Base-by-base conservation (phyloP, 2,113 vertebrate genomes). In the Carlito syrichta region DNA sequence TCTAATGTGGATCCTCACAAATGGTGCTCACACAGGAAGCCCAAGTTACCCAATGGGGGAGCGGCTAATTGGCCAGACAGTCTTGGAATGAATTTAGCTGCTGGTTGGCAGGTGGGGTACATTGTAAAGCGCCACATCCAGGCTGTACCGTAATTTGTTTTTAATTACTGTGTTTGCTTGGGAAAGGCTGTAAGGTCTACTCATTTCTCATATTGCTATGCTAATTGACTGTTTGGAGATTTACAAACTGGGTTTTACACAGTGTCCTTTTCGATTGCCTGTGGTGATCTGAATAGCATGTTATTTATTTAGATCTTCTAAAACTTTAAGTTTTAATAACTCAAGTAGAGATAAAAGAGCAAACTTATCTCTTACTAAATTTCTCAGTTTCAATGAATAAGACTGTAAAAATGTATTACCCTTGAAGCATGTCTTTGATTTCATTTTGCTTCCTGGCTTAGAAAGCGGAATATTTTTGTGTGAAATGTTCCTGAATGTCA, bases 151-250 rank as follows among this genome's bases (percentile, higher is more conserved):
- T 97, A 97, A 98, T 98, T 97, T 96, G 94, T 94, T 96, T 98
- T 96, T 97, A 96, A 98, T 97, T 97, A 97, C 54, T 4, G 0
- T 97, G 91, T 96, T 97, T 98, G 87, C 95, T 96, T 96, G 92
- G 89, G 76, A 97, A 97, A 97, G 87, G 94, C 84, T 69, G 73
- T 96, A 93, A 96, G 87, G 83, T 96, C 87, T 96, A 89, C 87
- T 96, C 71, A 91, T 90, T 96, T 87, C 87, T 98, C 96, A 97
- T 97, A 73, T 35, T 92, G 84, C 30, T 95, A 92, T 96, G 87
- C 87, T 98, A 95, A 97, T 95, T 96, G 97, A 88, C 87, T 94
- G n/a, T 89, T 96, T 68, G 73, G 87, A 96, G 96, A 96, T 96
- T 97, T 96, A 94, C 90, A 96, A 92, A 97, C 85, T 63, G 43